Evolutionary conservation across 1,140 invertebrate species (phyloP).

Genomic region (Andricus grossulariae): DNA sequence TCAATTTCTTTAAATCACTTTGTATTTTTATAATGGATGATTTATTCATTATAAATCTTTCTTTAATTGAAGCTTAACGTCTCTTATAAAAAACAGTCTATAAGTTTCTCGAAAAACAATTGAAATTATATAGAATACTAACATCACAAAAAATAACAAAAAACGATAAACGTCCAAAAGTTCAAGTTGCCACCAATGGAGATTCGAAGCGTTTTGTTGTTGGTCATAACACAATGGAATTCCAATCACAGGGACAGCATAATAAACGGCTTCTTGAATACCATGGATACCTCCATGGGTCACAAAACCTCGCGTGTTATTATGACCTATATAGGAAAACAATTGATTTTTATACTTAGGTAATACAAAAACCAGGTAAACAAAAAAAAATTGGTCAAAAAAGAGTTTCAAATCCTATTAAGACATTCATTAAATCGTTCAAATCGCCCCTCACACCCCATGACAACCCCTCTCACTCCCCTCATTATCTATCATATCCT

Average conservation of each 20-base stretch:
- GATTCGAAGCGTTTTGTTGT: conserved; percentile 50
- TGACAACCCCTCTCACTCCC: no score
- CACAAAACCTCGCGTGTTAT: conserved; percentile 71
- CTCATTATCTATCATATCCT: no score
- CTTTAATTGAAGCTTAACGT: no score
- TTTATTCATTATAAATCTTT: no score
- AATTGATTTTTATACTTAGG: background rate
- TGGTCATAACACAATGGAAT: conserved; percentile 69
- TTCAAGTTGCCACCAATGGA: conserved; percentile 65
- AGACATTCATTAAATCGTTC: background rate
- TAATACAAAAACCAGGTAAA: no score
- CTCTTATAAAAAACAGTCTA: no score
- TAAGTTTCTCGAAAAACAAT: background rate
- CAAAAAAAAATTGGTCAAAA: background rate
- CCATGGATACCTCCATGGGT: conserved; percentile 75
- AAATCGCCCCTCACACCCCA: no score
- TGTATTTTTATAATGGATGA: no score
- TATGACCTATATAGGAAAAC: conserved; percentile 64
- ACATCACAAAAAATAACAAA: background rate
- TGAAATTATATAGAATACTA: background rate
- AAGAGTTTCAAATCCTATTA: background rate
- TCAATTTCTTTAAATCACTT: no score
- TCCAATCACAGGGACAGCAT: conserved; percentile 72
- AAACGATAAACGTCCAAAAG: conserved; percentile 62
- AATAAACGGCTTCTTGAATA: conserved; percentile 71